These are phyloP conservation scores for Oscheius sp. DNA, from an alignment of 2,888 invertebrate genomes.

Conservation along the genomic window DNA sequence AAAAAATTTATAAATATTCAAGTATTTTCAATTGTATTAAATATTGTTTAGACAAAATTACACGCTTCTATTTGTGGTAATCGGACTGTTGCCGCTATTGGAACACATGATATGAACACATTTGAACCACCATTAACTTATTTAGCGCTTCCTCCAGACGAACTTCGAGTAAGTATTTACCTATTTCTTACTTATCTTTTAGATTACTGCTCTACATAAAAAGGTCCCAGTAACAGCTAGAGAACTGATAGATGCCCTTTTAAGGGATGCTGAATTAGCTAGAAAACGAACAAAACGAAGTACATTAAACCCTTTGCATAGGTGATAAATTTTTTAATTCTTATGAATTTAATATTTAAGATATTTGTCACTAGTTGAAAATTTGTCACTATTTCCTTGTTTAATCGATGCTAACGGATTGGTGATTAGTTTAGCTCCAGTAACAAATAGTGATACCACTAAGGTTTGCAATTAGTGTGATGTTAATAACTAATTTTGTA, in stretches of 20 bases:
- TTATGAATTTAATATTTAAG: constrained; percentile 62
- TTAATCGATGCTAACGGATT: constrained; percentile 77
- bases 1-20: constrained; percentile 54
- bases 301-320: constrained; percentile 84
- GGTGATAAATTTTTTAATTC: constrained; percentile 71
- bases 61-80: constrained; percentile 79
- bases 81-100: constrained; percentile 82
- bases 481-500: constrained; percentile 27
- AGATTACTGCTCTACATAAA: constrained; percentile 58
- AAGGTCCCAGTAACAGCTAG: constrained; percentile 76
- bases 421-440: constrained; percentile 86
- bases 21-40: constrained; percentile 18
- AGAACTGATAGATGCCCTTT: constrained; percentile 79
- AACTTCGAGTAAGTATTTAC: constrained; percentile 76
- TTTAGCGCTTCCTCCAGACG: constrained; percentile 78
- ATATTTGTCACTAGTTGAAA: constrained; percentile 82
- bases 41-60: constrained; percentile 76
- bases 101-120: constrained; percentile 82
- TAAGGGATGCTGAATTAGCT: constrained; percentile 82
- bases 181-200: background rate
- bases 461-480: constrained; percentile 75
- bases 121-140: constrained; percentile 77
- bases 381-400: constrained; percentile 81
- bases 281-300: constrained; percentile 85
- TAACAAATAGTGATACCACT: constrained; percentile 84